A percentile compares a stretch with the other conserved stretches of the same genome.
These are phyloP conservation scores for Trissolcus japonicus DNA, from an alignment of 2,888 invertebrate genomes.

Conservation along the genomic window DNA sequence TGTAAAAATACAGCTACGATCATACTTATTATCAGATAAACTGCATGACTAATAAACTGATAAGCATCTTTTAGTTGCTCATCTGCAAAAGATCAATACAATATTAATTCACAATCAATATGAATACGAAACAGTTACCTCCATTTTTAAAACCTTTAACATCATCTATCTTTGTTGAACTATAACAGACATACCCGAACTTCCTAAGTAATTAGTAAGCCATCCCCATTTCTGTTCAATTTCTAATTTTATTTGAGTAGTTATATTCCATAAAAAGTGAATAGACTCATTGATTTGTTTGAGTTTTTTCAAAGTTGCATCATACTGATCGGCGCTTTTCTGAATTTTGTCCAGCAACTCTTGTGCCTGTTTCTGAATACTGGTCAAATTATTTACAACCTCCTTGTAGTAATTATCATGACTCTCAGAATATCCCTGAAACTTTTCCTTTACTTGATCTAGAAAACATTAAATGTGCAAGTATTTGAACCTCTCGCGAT, in stretches of 20 bases:
- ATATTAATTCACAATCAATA: background rate
- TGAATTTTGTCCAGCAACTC: constrained; percentile 79
- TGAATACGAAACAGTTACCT: too few species aligned
- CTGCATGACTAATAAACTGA: constrained; percentile 64
- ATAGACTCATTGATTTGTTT: constrained; percentile 78
- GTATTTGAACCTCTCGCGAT: constrained; percentile 1
- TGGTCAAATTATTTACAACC: constrained; percentile 78
- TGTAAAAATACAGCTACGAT: constrained; percentile 72
- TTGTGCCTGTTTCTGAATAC: constrained; percentile 78
- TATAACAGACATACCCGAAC: constrained; percentile 63
- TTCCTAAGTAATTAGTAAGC: constrained; percentile 71
- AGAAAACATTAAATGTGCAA: constrained; percentile 9
- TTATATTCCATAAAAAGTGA: constrained; percentile 70
- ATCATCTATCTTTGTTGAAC: too few species aligned
- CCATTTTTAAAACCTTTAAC: too few species aligned
- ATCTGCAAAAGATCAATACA: constrained; percentile 61
- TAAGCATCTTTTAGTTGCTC: constrained; percentile 69
- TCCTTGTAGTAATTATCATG: constrained; percentile 78
- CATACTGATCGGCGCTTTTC: constrained; percentile 75
- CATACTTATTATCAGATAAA: constrained; percentile 72
- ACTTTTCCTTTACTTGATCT: constrained; percentile 77
- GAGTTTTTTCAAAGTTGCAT: constrained; percentile 77
- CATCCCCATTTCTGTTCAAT: constrained; percentile 72
- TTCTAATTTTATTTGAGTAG: constrained; percentile 68
- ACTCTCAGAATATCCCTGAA: constrained; percentile 77